A percentile compares a stretch with the other conserved stretches of the same genome.
These are phyloP conservation scores for Xenops minutus DNA, from an alignment of 2,797 vertebrate species.

Conservation along the genomic window DNA sequence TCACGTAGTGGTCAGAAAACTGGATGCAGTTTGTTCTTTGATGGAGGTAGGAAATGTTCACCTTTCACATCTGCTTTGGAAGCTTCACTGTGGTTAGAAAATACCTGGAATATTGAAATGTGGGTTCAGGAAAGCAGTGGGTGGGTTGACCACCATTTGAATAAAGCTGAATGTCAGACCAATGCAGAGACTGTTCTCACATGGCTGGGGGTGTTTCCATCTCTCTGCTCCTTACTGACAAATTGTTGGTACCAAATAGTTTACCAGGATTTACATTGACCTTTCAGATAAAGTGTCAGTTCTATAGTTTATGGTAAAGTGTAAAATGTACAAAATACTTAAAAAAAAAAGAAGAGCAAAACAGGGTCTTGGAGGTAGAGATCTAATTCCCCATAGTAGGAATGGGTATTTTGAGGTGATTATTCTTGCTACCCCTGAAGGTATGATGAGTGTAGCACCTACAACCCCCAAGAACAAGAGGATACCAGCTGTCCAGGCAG, in stretches of 20 bases:
- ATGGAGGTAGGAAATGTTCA: not conserved
- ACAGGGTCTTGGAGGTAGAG: not conserved
- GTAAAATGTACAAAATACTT: not conserved
- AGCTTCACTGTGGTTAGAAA: not conserved
- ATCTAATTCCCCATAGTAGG: not conserved
- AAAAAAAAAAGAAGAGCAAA: not conserved
- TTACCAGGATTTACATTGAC: not conserved
- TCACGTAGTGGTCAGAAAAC: not conserved
- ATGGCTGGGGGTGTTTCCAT: not conserved
- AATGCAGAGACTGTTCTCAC: not conserved
- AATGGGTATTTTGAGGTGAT: not conserved
- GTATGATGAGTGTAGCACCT: not conserved
- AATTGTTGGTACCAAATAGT: not conserved
- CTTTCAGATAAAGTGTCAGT: not conserved
- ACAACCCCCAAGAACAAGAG: not conserved
- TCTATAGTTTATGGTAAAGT: not conserved
- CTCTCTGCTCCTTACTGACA: not conserved
- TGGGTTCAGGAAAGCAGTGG: not conserved
- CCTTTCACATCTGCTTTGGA: accelerated
- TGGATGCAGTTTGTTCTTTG: not conserved
- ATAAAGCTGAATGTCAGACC: not conserved
- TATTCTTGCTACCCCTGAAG: not conserved
- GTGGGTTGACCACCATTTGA: not conserved
- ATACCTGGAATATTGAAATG: not conserved
- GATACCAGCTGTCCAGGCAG: not conserved